Evolutionary conservation across 1,140 invertebrate genomes (phyloP), one percentile per base, ranked within the genome.

Genomic region (Mylabris phalerata): DNA sequence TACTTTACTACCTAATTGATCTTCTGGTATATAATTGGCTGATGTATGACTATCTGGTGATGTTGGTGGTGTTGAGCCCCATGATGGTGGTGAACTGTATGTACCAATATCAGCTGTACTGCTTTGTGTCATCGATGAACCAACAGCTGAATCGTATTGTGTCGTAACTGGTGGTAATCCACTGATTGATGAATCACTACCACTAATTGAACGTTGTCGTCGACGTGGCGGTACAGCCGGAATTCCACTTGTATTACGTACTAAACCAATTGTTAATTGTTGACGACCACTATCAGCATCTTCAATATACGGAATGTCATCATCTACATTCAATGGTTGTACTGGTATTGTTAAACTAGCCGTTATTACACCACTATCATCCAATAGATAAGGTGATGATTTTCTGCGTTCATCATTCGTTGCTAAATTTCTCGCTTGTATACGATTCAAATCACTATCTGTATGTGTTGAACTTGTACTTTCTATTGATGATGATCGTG

Each of bases 271-370:
- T 39, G 71, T 67, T 51, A 73, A 59, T 43, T 73, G 72, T 42
- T 69, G 71, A 47, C 62, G 64, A 13, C 63, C 62, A 39, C 66
- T 69, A 9, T 67, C 67, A 24, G 50, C 63, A 59, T 88, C 86
- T 67, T 88, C 85, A 66, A 87, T 87, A 61, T 78, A 88, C 40
- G 85, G 85, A 75, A 88, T 87, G 73, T 87, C 84, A 67, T 86
- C 84, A 63, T 86, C 82, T 50, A 83, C 70, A 60, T 79, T 57
- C 38, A 49, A 42, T 26, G 55, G 43, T 75, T 75, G 85, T 76
- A 75, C 77, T 1, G 87, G 86, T 70, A 92, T 88, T 59, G 86
- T 89, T 3, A 92, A 78, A 63, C 86, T 90, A 0, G 88, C 89
- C 1, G 87, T 90, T 61, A 93, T 89, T 3, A 91, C 83, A 67